Base-by-base conservation (phyloP, 37 sponge, comb jelly and placozoan species). In the Ephydatia muelleri region DNA sequence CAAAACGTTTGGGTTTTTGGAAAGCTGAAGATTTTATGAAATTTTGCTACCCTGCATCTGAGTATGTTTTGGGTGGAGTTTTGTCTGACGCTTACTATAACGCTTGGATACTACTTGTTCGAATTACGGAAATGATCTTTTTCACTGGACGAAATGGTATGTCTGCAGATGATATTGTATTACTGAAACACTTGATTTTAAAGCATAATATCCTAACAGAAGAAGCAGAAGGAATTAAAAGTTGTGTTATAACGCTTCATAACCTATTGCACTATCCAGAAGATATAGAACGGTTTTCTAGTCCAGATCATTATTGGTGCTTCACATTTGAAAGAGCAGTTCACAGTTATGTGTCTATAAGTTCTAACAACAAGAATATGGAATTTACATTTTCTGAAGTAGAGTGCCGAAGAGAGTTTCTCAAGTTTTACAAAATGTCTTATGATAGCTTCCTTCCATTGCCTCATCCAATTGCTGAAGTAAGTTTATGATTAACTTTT, bases 281-380 rank as follows among this genome's bases (percentile, higher is more conserved):
- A 57, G 86, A 86, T 72, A 81, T 87, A 22, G 37, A 70, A 65
- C 39, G 87, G 22, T 80, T 80, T 74, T 80, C 81, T 23, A 36
- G 38, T 74, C 87, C 87, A 48, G 81, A 87, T 67, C 80, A 87
- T 65, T 87, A 57, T 32, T 87, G 81, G 87, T 87, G 87, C 71
- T 87, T 57, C 67, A 28, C 34, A 32, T 87, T 75, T 74, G 81
- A 87, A 65, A 40, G 81, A 73, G 75, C 81, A 22, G 87, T 87
- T 21, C 38, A 73, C n/a, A 73, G 26, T 5, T 87, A 80, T 43
- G 68, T 73, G 23, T 74, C 73, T 49, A 70, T 38, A 49, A 74
- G 81, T 22, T 75, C 87, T 12, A 87, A 87, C 73, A 69, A 80
- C 4, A 86, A 79, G 35, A 78, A 78, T 64, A 35, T 79, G 21